Evolutionary conservation across 1,140 invertebrate species (phyloP).

Genomic region (Papilio helenus): DNA sequence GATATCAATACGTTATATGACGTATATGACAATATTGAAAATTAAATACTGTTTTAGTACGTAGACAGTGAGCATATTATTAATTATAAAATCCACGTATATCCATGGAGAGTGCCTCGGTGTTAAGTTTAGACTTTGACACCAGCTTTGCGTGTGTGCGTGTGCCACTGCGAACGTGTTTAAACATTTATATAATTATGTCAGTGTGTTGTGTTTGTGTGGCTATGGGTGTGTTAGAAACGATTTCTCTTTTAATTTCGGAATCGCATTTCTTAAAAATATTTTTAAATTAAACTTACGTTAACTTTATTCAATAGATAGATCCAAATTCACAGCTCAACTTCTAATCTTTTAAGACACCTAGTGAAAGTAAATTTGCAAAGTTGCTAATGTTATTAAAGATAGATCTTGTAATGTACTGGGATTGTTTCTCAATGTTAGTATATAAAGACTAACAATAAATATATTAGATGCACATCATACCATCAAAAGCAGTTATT

Average conservation of each 20-base stretch:
- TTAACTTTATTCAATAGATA: not conserved
- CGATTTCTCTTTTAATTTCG: constrained; percentile 49
- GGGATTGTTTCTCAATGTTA: too few species aligned
- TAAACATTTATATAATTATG: constrained; percentile 48
- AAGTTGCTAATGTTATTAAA: not conserved
- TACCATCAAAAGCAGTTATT: too few species aligned
- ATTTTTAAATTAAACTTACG: not conserved
- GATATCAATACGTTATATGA: not conserved
- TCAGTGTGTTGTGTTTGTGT: constrained; percentile 29
- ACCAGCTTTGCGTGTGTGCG: constrained; percentile 63
- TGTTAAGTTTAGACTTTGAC: constrained; percentile 74
- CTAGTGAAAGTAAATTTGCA: not conserved
- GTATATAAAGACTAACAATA: too few species aligned
- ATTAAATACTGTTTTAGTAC: not conserved
- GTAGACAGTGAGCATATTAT: not conserved
- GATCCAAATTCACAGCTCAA: not conserved
- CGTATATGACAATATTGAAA: not conserved
- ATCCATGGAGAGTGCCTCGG: constrained; percentile 51
- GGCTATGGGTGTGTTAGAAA: constrained; percentile 46
- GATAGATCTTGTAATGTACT: not conserved
- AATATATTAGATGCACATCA: too few species aligned
- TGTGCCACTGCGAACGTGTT: constrained; percentile 58
- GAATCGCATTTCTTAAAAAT: too few species aligned
- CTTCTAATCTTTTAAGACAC: not conserved
- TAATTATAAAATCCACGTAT: constrained; percentile 27